Base-by-base conservation (phyloP, 2,888 invertebrate species). In the Nyleta sp. region DNA sequence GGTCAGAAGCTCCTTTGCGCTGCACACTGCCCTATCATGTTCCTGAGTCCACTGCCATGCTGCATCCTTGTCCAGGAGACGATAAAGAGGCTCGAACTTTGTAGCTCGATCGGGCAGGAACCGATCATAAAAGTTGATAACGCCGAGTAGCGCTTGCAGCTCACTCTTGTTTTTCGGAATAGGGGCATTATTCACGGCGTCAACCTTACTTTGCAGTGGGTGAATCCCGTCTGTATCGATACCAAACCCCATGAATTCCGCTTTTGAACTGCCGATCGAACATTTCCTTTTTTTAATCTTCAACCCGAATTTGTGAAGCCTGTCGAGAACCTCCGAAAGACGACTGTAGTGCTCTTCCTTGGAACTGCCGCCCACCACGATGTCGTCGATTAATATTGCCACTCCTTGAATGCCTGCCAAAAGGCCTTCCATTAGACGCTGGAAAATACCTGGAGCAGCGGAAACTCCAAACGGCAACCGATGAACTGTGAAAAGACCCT, bases 381-480 rank as follows among this genome's bases (percentile, higher is more conserved):
- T 31, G 31, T 52, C 60, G 11, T 71, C 55, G 13, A 70, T 48
- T 3, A 70, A 40, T 18, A 40, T 57, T 11, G 38, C 35, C 8
- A 28, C 35, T 8, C 64, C 50, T n/a, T 24, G 11, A 10, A 70
- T 57, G 13, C 44, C 55, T 10, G 46, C 18, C 8, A 79, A 15
- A 22, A 76, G 72, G 72, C 15, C 60, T 13, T 33, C 67, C 50
- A 80, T 85, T 59, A 74, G 76, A 71, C 70, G 35, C 53, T 80
- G 80, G 35, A 79, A 80, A 18, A 74, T 48, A 2, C 57, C 78
- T 13, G 78, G 78, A 2, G 80, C 81, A 3, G 71, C 40, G 17
- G 62, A 74, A 15, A 84, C 73, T 5, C 85, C 82, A 70, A 85
- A 84, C 70, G 83, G 85, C 13, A 85, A 68, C 2, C 84, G 70